Evolutionary conservation across 2,797 vertebrate genomes (phyloP).

Genomic region (Trachops cirrhosus): DNA sequence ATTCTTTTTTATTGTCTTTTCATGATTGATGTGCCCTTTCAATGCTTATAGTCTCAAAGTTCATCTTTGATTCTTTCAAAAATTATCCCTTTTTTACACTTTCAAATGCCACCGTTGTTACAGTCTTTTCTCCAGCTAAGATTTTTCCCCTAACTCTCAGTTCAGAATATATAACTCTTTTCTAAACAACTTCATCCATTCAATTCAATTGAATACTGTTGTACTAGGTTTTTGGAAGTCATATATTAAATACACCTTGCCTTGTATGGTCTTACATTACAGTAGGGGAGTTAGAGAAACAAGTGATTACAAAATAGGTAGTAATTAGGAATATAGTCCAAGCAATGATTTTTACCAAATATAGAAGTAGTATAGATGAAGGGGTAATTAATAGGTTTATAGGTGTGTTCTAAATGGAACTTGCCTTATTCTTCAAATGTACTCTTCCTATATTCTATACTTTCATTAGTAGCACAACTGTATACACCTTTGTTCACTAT

Average conservation of each 20-base stretch:
- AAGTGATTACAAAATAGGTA: not conserved
- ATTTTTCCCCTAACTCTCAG: not conserved
- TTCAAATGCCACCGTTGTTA: constrained; percentile 3
- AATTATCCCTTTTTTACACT: not conserved
- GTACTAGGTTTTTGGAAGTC: not conserved
- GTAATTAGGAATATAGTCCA: not conserved
- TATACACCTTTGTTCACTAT: not conserved
- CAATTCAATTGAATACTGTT: constrained; percentile 3
- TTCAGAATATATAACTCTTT: not conserved
- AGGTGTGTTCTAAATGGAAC: not conserved
- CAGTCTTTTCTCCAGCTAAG: not conserved
- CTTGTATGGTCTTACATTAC: not conserved
- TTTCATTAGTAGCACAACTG: not conserved
- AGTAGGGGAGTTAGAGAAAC: not conserved
- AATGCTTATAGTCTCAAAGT: not conserved
- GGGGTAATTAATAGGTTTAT: not conserved
- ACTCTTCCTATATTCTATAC: not conserved
- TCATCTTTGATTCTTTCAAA: constrained; percentile 22
- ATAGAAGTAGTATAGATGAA: not conserved
- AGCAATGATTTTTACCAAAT: not conserved
- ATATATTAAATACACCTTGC: constrained; percentile 12
- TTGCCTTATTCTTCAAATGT: not conserved
- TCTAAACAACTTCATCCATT: not conserved
- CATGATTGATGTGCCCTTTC: not conserved
- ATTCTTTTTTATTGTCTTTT: not conserved